Base-by-base conservation (phyloP, 2,113 vertebrate genomes). In the Trogon surrucura region DNA sequence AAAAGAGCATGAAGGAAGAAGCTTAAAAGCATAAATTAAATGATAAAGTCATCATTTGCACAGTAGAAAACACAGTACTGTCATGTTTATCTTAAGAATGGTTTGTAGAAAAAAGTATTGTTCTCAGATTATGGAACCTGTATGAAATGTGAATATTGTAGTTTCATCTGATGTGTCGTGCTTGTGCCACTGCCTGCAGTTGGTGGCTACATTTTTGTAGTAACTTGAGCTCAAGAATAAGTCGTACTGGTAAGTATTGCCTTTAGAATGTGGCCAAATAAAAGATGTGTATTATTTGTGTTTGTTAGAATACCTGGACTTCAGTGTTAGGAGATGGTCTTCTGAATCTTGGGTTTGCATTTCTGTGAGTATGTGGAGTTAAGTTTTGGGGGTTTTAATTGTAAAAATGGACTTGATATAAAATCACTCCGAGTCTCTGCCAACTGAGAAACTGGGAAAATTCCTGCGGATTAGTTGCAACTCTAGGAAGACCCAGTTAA, bases 161-260 rank as follows among this genome's bases (percentile, higher is more conserved):
- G 61, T n/a, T 2, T 2, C 47, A 13, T 62, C 36, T 83, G 18
- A 26, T 69, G 32, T 0, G 0, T 44, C 3, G 1, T 29, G 2
- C 7, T 38, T 58, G 22, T 66, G 30, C 60, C 80, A 1, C 25
- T 45, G 8, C 32, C 5, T 26, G 16, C 27, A 50, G 13, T 4
- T 69, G 29, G 11, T 51, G 17, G 44, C 36, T 81, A 27, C 5
- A 3, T 8, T 85, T 53, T 6, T 29, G 38, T 38, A 38, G 20
- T 58, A 4, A 10, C 21, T 38, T 67, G 45, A 65, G 19, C 11
- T 82, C 26, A 48, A 29, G 20, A 56, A 11, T 26, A 36, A n/a
- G 5, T 60, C 41, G 36, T 74, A 5, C 38, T 38, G 25, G 13
- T 50, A 65, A 57, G 18, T 16, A 16, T 10, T 74, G n/a, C 12